Percentiles rank a stretch among this genome's conserved stretches.
phyloP scores from a whole-genome alignment of 2,113 vertebrate species.

The Strix uralensis region DNA sequence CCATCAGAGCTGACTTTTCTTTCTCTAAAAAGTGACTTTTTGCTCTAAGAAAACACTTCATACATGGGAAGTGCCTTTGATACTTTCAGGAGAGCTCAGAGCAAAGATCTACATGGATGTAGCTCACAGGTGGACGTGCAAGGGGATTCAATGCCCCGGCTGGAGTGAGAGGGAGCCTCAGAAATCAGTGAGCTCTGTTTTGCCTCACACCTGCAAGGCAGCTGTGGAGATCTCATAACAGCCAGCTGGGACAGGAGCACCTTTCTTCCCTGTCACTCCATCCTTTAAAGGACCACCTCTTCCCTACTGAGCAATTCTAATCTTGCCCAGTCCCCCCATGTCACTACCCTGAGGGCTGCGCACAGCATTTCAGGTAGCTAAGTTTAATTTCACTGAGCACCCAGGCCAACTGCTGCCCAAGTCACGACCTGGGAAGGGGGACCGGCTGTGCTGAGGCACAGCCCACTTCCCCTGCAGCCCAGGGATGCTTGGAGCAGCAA shows the following conservation, averaged over 20 bases:
- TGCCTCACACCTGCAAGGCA: fast-evolving
- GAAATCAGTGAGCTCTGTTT: neutral
- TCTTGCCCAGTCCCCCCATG: neutral
- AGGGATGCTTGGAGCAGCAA: neutral
- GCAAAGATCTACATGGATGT: neutral
- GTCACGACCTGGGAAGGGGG: neutral
- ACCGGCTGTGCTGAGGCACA: neutral
- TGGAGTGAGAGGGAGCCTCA: neutral
- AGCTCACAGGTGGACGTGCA: neutral
- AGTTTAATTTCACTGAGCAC: neutral
- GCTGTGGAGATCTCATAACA: neutral
- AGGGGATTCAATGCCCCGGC: neutral
- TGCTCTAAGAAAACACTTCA: neutral
- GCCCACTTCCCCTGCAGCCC: neutral
- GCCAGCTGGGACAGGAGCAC: neutral
- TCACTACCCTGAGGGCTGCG: neutral
- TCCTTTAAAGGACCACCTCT: neutral
- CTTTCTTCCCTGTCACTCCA: neutral
- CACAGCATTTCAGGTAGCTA: neutral
- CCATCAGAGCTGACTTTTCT: neutral
- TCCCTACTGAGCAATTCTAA: neutral
- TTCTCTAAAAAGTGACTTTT: neutral
- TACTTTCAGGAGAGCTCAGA: neutral
- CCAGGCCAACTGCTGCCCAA: neutral
- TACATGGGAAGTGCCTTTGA: neutral